A percentile compares a stretch with the other conserved stretches of the same genome.
Conservation (phyloP, 2,797 vertebrate genomes). For the Botia almorhae region DNA sequence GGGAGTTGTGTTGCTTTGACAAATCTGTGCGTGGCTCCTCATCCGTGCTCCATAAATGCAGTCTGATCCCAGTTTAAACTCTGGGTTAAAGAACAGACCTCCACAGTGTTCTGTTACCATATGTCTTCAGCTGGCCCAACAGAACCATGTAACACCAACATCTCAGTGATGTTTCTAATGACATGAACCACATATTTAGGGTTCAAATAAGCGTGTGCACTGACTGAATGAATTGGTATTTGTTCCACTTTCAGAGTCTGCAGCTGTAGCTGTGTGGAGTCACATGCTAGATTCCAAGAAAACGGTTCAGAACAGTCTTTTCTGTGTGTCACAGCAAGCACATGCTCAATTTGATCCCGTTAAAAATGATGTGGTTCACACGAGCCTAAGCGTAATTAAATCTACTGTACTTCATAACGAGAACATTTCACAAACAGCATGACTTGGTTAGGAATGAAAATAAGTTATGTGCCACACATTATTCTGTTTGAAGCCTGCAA, state of each 20-base stretch:
- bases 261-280: background rate
- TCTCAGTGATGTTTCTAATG: slow-evolving; percentile 20
- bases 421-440: background rate
- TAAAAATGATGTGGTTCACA: background rate
- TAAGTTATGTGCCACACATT: too few species aligned
- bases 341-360: slow-evolving; percentile 4
- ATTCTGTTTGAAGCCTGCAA: background rate
- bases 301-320: background rate
- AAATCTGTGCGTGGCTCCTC: background rate
- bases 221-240: background rate
- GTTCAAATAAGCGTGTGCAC: background rate
- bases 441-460: too few species aligned
- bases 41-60: background rate
- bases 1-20: background rate
- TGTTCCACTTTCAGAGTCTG: background rate
- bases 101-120: background rate
- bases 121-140: background rate
- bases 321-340: background rate
- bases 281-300: background rate
- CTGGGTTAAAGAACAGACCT: background rate
- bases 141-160: background rate
- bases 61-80: background rate
- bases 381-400: slow-evolving; percentile 13
- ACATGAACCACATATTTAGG: background rate
- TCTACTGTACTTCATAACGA: background rate